Evolutionary conservation across 2,113 vertebrate species (phyloP).

Genomic region (Micronisus gabar): DNA sequence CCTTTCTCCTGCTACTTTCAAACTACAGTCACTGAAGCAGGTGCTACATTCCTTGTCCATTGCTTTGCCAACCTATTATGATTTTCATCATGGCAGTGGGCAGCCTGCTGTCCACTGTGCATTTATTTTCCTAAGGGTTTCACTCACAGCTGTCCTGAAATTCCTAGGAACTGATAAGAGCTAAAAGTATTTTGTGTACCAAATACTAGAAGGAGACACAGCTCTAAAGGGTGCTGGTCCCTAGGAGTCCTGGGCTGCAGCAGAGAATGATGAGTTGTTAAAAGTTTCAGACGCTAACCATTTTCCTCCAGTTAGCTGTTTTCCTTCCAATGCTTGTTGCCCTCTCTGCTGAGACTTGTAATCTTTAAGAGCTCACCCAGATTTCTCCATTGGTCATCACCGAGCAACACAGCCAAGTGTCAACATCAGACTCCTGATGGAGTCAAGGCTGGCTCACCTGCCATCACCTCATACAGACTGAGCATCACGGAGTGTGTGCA

Average conservation of each 20-base stretch:
- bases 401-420: background rate
- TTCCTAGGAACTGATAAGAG: background rate
- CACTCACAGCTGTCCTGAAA: background rate
- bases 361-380: background rate
- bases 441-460: background rate
- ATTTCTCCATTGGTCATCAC: background rate
- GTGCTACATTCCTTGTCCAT: background rate
- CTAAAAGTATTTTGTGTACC: background rate
- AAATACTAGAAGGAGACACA: background rate
- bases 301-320: background rate
- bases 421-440: background rate
- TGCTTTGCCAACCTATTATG: background rate
- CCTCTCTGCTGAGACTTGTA: background rate
- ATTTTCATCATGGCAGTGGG: background rate
- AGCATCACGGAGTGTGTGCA: rapidly evolving
- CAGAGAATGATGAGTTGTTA: background rate
- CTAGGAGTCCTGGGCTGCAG: background rate
- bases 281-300: background rate
- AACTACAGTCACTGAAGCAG: background rate
- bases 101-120: background rate
- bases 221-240: background rate
- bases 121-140: background rate
- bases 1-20: background rate
- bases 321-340: background rate
- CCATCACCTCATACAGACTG: background rate